A percentile compares a stretch with the other conserved stretches of the same genome.
These are phyloP conservation scores for Ctenomys sociabilis DNA, from an alignment of 2,113 vertebrate genomes.

Conservation along the genomic window DNA sequence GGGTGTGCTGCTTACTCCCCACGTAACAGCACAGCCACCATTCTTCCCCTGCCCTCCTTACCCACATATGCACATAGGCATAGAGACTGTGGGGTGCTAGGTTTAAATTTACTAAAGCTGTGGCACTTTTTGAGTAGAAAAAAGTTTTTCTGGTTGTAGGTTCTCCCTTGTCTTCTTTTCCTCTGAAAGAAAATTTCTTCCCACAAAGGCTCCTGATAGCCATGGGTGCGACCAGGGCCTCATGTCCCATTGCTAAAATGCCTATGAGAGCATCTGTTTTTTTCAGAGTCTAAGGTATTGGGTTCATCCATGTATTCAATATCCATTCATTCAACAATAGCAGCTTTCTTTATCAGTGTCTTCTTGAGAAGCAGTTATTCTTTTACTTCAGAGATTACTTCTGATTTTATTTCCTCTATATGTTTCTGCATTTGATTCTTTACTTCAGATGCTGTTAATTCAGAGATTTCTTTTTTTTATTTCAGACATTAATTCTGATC, in stretches of 20 bases:
- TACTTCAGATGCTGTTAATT: too few relatives aligned
- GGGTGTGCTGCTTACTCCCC: not conserved
- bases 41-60: not conserved
- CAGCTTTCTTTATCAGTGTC: too few relatives aligned
- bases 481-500: too few relatives aligned
- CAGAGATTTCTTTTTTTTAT: too few relatives aligned
- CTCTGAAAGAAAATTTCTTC: not conserved
- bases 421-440: too few relatives aligned
- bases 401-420: too few relatives aligned
- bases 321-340: not conserved
- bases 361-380: too few relatives aligned
- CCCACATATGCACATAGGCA: not conserved
- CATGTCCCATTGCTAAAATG: not conserved
- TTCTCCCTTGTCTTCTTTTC: not conserved
- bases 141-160: not conserved
- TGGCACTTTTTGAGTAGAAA: not conserved
- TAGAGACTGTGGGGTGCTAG: not conserved
- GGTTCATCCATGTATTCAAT: not conserved
- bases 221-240: not conserved
- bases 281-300: constrained; percentile 9
- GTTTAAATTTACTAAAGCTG: not conserved
- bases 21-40: not conserved
- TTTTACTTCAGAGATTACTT: too few relatives aligned
- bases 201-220: not conserved
- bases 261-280: not conserved